Evolutionary conservation across 2,888 invertebrate genomes (phyloP).

Genomic region (Xanthorhoe designata): DNA sequence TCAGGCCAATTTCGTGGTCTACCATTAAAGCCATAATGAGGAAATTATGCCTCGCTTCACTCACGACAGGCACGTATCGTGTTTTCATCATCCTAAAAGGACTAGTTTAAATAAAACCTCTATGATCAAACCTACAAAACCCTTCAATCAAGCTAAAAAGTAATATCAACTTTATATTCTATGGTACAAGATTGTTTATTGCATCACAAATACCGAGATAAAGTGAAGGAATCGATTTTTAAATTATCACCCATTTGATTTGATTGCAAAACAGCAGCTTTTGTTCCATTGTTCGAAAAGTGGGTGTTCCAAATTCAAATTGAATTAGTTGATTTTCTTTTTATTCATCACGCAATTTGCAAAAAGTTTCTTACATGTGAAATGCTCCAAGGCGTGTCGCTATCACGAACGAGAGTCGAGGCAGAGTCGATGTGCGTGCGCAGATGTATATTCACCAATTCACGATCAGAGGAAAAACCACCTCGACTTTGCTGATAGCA

Average conservation of each 20-base stretch:
- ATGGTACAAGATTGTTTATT: conserved; percentile 20
- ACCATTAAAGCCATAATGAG: conserved; percentile 71
- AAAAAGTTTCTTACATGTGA: neutral
- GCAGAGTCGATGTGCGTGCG: too few species aligned
- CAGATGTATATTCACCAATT: too few species aligned
- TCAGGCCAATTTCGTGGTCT: conserved; percentile 63
- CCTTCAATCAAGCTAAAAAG: neutral
- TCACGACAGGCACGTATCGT: conserved; percentile 58
- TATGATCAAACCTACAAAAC: conserved; percentile 7
- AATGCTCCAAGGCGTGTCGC: too few species aligned
- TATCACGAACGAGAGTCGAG: too few species aligned
- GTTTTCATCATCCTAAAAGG: conserved; percentile 68
- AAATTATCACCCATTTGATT: conserved; percentile 57
- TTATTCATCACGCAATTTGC: conserved; percentile 18
- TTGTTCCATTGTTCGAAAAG: conserved; percentile 58
- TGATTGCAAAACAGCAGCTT: conserved; percentile 56
- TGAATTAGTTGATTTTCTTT: conserved; percentile 36
- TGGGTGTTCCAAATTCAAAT: conserved; percentile 52
- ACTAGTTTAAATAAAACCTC: conserved; percentile 39
- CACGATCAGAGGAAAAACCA: too few species aligned
- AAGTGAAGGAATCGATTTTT: conserved; percentile 48
- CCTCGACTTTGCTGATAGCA: too few species aligned
- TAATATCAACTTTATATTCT: conserved; percentile 16
- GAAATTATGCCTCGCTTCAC: conserved; percentile 64
- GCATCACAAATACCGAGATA: conserved; percentile 6